Percentiles rank a stretch among this genome's conserved stretches.
Evolutionary conservation across 1,140 invertebrate genomes (phyloP).

Genomic region (Chionoecetes opilio): DNA sequence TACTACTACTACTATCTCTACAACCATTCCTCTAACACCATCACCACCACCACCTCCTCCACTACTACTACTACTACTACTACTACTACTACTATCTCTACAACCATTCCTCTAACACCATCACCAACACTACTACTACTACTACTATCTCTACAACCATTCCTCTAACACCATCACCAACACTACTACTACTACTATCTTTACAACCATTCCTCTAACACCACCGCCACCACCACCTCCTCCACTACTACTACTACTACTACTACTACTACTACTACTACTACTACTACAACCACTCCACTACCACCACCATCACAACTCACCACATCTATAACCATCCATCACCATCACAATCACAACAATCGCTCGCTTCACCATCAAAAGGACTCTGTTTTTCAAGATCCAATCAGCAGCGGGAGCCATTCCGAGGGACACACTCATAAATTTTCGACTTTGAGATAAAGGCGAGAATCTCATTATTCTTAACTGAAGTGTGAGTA

Average conservation of each 20-base stretch:
- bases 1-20: too few species aligned
- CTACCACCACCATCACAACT: too few species aligned
- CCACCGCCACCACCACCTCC: not conserved
- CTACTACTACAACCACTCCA: not conserved
- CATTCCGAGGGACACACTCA: not conserved
- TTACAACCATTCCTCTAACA: not conserved
- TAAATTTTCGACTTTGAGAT: not conserved
- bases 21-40: not conserved
- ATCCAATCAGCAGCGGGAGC: too few species aligned
- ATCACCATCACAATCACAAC: too few species aligned
- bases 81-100: not conserved
- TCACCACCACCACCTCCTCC: not conserved
- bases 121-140: not conserved
- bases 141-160: not conserved
- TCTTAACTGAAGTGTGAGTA: not conserved
- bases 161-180: not conserved
- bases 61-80: not conserved
- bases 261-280: conserved; percentile 20
- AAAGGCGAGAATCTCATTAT: not conserved
- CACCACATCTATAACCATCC: too few species aligned
- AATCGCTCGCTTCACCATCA: too few species aligned
- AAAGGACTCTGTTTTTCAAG: too few species aligned
- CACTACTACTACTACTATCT: not conserved
- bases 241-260: not conserved
- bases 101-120: not conserved